phyloP scores from a whole-genome alignment of 1,140 invertebrate species.

The Delia radicum region DNA sequence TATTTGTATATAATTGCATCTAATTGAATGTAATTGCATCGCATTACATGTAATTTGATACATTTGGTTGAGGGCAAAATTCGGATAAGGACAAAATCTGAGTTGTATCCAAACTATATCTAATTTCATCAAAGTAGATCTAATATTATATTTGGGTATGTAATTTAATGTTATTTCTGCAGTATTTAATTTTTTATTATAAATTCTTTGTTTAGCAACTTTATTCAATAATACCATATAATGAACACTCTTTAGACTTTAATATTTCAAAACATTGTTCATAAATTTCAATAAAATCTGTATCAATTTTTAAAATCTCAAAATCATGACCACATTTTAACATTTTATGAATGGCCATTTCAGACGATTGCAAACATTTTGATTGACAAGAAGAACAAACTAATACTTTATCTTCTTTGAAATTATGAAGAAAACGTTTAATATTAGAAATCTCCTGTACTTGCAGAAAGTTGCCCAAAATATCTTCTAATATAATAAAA shows the following conservation, averaged over 20 bases:
- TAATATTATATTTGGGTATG: too few relatives aligned
- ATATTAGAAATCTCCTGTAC: constrained; percentile 15
- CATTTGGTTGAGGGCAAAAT: not conserved
- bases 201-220: not conserved
- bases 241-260: not conserved
- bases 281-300: constrained; percentile 16
- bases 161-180: too few relatives aligned
- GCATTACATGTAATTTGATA: too few relatives aligned
- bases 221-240: constrained; percentile 21
- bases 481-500: not conserved
- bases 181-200: not conserved
- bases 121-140: too few relatives aligned
- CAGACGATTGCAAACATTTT: not conserved
- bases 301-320: constrained; percentile 10
- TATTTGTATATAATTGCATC: too few relatives aligned
- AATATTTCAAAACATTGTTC: not conserved
- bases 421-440: constrained; percentile 2
- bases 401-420: not conserved
- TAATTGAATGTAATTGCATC: too few relatives aligned
- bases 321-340: constrained; percentile 21
- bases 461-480: not conserved
- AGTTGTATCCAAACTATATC: too few relatives aligned
- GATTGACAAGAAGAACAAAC: not conserved
- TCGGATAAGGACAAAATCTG: not conserved
- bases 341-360: constrained; percentile 5